phyloP scores from a whole-genome alignment of 2,797 vertebrate species.

The Cheirogaleus major region DNA sequence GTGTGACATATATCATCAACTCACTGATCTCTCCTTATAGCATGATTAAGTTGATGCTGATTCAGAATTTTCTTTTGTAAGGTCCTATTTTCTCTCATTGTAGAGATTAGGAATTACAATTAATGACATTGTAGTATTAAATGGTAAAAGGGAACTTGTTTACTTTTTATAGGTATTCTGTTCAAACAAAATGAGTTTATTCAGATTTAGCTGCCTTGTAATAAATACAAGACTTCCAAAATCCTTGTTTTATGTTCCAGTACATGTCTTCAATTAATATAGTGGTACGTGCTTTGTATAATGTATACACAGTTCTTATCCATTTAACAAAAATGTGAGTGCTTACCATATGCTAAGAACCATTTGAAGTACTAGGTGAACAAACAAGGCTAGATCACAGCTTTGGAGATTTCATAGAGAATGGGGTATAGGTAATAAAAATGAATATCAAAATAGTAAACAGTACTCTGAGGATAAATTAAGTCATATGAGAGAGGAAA shows the following conservation, averaged over 20 bases:
- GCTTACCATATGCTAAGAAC: not conserved
- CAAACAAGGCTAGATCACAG: not conserved
- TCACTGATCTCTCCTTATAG: not conserved
- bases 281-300: not conserved
- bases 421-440: not conserved
- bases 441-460: not conserved
- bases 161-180: slow-evolving; percentile 30
- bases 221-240: not conserved
- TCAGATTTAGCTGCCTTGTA: not conserved
- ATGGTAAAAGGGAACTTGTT: not conserved
- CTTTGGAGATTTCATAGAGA: not conserved
- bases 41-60: not conserved
- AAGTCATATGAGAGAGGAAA: not conserved
- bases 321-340: not conserved
- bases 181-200: slow-evolving; percentile 9
- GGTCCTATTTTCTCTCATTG: not conserved
- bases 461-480: not conserved
- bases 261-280: not conserved
- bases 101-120: not conserved
- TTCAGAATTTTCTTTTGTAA: not conserved
- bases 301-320: not conserved
- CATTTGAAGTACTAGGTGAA: not conserved
- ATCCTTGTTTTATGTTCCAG: not conserved
- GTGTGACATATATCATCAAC: not conserved
- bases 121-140: not conserved